Evolutionary conservation across 1,140 invertebrate genomes (phyloP), one percentile per base, ranked within the genome.

Genomic region (Brachionus rubens): DNA sequence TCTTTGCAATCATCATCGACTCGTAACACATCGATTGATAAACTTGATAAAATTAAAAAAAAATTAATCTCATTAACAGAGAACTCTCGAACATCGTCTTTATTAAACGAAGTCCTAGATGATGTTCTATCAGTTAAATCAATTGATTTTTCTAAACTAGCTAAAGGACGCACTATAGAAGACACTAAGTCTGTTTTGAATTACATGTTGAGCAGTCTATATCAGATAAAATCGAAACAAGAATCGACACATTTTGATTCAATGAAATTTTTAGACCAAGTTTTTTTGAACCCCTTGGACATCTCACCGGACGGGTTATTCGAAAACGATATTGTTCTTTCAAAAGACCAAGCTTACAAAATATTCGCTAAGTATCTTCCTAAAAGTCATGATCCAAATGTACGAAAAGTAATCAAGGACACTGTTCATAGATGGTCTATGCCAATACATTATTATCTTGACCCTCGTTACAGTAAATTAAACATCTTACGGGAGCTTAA

Each of bases 261-360:
- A 21, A 26, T 48, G 46, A 72, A 48, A 54, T 50, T 48, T 72
- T 50, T 48, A 47, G 68, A 48, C 9, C 46, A 48, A 52, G 46
- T 72, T n/a, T 40, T 41, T 36, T 16, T 50, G 36, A 40, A 40
- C 28, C 59, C 59, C 41, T 26, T 65, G 19, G 59, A 65, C 43
- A 41, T 65, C 4, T 43, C 40, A 24, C 59, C 68, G 28, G 33
- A 54, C 30, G 68, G 68, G 0, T 28, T 72, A 24, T 72, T 50
- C 14, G 46, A 72, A 54, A 40, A 33, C 9, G 68, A 72, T 26
- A 72, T 72, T 50, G 68, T 72, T 19, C 46, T 72, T 1, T 72
- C 68, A 19, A 72, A 72, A 48, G 19, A 52, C 4, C 68, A 72
- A 33, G 68, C 68, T 41, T 48, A 33, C 30, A 33, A 30, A 12